A percentile compares a stretch with the other conserved stretches of the same genome.
Conservation (phyloP, 2,113 vertebrate genomes). For the Rhinogobius similis region DNA sequence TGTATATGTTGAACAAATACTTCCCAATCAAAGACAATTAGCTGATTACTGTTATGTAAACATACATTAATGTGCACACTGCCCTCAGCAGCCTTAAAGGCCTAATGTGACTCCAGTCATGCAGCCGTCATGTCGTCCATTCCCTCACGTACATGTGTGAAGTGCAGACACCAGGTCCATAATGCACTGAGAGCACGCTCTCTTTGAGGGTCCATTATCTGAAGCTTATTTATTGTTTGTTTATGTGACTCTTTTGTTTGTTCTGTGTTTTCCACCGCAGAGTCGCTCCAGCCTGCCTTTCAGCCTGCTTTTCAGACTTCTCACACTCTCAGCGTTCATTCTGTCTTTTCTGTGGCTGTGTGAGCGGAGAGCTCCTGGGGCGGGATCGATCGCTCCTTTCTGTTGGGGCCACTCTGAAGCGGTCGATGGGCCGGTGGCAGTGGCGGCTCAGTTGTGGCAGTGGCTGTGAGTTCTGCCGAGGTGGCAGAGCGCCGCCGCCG, state of each 20-base stretch:
- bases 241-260: conserved; percentile 75
- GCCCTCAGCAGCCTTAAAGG: conserved; percentile 60
- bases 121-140: conserved; percentile 61
- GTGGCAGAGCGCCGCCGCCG: conserved; percentile 61
- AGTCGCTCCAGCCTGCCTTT: conserved; percentile 66
- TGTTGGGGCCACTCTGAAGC: conserved; percentile 77
- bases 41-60: conserved; percentile 71
- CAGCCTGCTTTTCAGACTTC: conserved; percentile 62
- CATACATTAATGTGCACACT: conserved; percentile 66
- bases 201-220: conserved; percentile 71
- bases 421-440: conserved; percentile 76
- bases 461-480: conserved; percentile 68
- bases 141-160: conserved; percentile 19
- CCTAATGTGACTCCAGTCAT: conserved; percentile 79
- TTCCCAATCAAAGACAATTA: conserved; percentile 63
- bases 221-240: conserved; percentile 74
- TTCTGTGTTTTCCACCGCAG: conserved; percentile 62
- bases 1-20: conserved; percentile 33
- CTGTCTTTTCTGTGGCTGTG: conserved; percentile 55
- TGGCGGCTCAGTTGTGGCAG: conserved; percentile 59
- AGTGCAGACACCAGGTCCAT: conserved; percentile 32
- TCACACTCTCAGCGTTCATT: conserved; percentile 46
- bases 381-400: conserved; percentile 80
- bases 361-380: conserved; percentile 57
- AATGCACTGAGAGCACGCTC: conserved; percentile 60